Conservation (phyloP, 2,113 vertebrate species). For the Rhea americana region DNA sequence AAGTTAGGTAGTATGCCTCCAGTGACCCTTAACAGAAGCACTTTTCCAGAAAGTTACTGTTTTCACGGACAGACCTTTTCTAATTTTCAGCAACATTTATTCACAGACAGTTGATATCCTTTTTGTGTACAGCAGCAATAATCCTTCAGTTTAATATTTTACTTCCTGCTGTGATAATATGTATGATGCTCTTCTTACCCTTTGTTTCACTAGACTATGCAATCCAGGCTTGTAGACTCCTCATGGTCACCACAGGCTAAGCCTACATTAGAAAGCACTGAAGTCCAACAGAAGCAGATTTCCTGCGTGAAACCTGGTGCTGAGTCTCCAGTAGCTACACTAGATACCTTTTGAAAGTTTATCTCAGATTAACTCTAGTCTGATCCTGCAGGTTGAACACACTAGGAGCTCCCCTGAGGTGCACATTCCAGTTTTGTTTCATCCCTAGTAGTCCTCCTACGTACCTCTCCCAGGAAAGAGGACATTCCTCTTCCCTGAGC, state of each 20-base stretch:
- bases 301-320: background rate
- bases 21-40: background rate
- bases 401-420: background rate
- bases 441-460: background rate
- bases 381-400: background rate
- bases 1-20: background rate
- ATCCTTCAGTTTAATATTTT: background rate
- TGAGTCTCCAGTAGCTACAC: background rate
- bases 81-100: background rate
- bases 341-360: background rate
- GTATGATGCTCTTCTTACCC: background rate
- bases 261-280: background rate
- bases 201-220: background rate
- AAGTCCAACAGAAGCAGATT: background rate
- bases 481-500: background rate
- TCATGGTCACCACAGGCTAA: background rate
- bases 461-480: background rate
- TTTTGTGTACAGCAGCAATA: background rate
- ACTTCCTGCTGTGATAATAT: background rate
- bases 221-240: background rate
- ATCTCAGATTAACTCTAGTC: background rate
- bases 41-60: background rate
- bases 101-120: background rate
- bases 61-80: background rate
- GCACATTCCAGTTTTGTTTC: background rate